Conservation (phyloP, 2,888 invertebrate genomes). For the Pristionchus exspectatus region DNA sequence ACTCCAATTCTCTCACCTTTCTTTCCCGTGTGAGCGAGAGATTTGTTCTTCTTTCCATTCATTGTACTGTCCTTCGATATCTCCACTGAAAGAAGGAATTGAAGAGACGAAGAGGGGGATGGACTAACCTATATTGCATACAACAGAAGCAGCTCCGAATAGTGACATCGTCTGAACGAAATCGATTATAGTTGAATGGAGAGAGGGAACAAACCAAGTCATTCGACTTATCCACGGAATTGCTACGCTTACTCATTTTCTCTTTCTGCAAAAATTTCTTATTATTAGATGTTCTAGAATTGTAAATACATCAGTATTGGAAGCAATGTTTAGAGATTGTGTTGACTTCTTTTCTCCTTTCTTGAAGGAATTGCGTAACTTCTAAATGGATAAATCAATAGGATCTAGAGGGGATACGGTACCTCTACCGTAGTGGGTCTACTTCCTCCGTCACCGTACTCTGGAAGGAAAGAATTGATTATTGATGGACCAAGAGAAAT, state of each 20-base stretch:
- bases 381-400: not conserved
- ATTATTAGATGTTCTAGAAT: not conserved
- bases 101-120: not conserved
- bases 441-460: slow-evolving; percentile 41
- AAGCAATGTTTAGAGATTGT: slow-evolving; percentile 9
- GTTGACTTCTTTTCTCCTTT: slow-evolving; percentile 47
- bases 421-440: slow-evolving; percentile 42
- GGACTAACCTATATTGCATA: slow-evolving; percentile 43
- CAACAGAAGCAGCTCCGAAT: slow-evolving; percentile 45
- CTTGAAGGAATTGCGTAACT: slow-evolving; percentile 45
- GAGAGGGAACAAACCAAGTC: slow-evolving; percentile 24
- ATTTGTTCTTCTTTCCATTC: slow-evolving; percentile 43
- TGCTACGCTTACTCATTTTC: slow-evolving; percentile 40
- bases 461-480: not conserved
- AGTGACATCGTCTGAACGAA: slow-evolving; percentile 31
- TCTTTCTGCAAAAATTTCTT: slow-evolving; percentile 34
- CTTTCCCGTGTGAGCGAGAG: slow-evolving; percentile 37
- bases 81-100: slow-evolving; percentile 33
- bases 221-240: slow-evolving; percentile 28
- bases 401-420: not conserved
- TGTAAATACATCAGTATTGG: not conserved
- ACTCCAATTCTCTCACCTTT: slow-evolving; percentile 13
- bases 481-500: not conserved
- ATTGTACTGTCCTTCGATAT: slow-evolving; percentile 50
- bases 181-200: not conserved